Evolutionary conservation across 2,888 invertebrate species (phyloP).

Genomic region (Himalopsyche tibetana): DNA sequence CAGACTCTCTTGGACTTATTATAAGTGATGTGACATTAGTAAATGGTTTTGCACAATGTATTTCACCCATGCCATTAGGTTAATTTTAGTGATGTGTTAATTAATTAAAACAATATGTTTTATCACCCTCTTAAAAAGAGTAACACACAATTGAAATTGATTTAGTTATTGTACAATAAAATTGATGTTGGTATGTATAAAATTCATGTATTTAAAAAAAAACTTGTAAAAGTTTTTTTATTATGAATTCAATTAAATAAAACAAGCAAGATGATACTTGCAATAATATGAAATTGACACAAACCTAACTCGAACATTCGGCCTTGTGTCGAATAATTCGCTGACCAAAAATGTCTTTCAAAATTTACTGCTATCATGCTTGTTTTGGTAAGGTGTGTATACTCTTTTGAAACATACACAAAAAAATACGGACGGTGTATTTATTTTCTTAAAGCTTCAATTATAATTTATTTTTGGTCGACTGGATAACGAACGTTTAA

Average conservation of each 20-base stretch:
- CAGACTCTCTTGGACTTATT: too few relatives aligned
- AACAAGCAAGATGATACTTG: constrained; percentile 11
- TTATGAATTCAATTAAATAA: background rate
- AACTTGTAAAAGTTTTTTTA: background rate
- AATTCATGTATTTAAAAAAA: background rate
- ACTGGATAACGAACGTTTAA: too few relatives aligned
- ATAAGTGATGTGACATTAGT: too few relatives aligned
- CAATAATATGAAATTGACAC: background rate
- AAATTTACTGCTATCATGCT: background rate
- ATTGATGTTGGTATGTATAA: background rate
- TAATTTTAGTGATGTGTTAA: background rate
- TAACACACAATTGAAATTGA: background rate
- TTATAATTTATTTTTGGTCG: too few relatives aligned
- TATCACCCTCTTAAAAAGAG: background rate
- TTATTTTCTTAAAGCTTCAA: too few relatives aligned
- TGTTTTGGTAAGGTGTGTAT: too few relatives aligned
- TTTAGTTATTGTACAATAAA: background rate
- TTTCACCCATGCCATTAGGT: too few relatives aligned
- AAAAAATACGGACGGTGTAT: too few relatives aligned
- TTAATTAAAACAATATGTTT: background rate
- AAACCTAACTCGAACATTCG: background rate
- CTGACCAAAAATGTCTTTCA: constrained; percentile 29
- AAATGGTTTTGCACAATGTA: too few relatives aligned
- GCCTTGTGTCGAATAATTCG: constrained; percentile 26
- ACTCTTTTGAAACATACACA: too few relatives aligned